phyloP scores from a whole-genome alignment of 2,113 vertebrate genomes.

The Eubucco bourcierii region DNA sequence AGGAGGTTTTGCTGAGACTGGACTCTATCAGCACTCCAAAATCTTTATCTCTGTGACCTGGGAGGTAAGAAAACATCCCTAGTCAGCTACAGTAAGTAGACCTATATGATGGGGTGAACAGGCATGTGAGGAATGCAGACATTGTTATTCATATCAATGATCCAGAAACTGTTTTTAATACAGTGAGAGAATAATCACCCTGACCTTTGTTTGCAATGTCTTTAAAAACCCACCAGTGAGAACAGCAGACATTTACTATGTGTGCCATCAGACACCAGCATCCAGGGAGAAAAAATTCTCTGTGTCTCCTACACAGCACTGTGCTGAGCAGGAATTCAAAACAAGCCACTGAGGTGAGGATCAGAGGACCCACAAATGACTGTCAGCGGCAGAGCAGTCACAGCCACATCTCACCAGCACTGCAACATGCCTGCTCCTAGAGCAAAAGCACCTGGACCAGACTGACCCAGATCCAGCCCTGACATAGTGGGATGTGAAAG shows the following conservation, averaged over 20 bases:
- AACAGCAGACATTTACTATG: not conserved
- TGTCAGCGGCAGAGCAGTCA: not conserved
- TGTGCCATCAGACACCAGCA: not conserved
- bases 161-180: constrained; percentile 56
- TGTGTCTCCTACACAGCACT: not conserved
- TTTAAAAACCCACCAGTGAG: not conserved
- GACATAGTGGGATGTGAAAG: not conserved
- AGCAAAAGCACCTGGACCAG: not conserved
- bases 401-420: not conserved
- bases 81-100: not conserved
- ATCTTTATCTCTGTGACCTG: constrained; percentile 27
- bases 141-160: constrained; percentile 9
- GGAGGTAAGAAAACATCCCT: constrained; percentile 42
- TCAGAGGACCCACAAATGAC: not conserved
- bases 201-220: not conserved
- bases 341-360: not conserved
- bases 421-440: not conserved
- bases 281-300: not conserved
- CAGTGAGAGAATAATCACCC: constrained; percentile 30
- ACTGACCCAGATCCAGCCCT: not conserved
- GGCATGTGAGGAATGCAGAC: constrained; percentile 14
- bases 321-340: not conserved
- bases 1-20: constrained; percentile 19
- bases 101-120: not conserved
- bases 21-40: not conserved